These are phyloP conservation scores for Sigmodon hispidus DNA, from an alignment of 2,113 vertebrate species.

Conservation along the genomic window DNA sequence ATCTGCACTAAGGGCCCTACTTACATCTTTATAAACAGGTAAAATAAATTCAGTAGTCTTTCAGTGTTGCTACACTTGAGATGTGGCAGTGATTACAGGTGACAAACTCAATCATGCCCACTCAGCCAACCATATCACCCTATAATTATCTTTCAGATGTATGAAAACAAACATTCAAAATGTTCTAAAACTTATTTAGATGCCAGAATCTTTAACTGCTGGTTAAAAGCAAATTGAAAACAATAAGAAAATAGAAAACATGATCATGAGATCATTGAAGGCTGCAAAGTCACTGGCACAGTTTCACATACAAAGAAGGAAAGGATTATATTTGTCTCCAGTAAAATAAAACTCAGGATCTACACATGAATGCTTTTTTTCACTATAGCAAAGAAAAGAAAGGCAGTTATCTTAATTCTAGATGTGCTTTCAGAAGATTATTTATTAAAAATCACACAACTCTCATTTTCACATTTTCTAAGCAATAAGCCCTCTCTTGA, in stretches of 20 bases:
- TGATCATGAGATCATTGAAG: neutral
- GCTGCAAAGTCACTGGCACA: neutral
- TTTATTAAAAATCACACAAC: neutral
- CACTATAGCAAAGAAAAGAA: neutral
- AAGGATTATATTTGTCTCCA: neutral
- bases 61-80: neutral
- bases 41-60: neutral
- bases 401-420: neutral
- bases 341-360: fast-evolving
- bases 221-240: neutral
- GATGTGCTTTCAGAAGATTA: neutral
- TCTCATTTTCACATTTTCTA: neutral
- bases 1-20: neutral
- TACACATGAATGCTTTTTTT: neutral
- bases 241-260: neutral
- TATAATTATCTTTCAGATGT: conserved; percentile 20
- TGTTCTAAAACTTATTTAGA: neutral
- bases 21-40: neutral
- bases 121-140: neutral
- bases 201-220: neutral
- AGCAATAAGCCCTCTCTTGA: neutral
- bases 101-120: neutral
- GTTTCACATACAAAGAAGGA: neutral
- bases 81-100: neutral
- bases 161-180: neutral